A percentile compares a stretch with the other conserved stretches of the same genome.
Evolutionary conservation across 2,888 invertebrate genomes (phyloP).

Genomic region (Erebia aethiops): DNA sequence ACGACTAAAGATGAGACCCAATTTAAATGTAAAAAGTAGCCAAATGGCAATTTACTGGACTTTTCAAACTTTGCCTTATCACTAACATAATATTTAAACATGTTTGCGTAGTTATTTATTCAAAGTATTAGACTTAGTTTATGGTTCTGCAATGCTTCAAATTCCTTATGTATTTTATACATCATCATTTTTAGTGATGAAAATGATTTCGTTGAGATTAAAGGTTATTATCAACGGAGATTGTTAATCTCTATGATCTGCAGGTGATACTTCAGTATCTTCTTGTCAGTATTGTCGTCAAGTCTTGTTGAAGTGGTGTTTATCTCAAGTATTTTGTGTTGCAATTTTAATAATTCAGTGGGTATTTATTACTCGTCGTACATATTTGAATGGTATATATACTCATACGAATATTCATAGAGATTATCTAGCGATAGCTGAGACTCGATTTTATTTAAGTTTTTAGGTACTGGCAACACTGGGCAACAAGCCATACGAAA

Average conservation of each 20-base stretch:
- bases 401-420: background rate
- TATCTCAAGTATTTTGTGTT: background rate
- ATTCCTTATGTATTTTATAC: background rate
- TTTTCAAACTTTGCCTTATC: too few relatives aligned
- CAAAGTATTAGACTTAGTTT: background rate
- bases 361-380: background rate
- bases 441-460: too few relatives aligned
- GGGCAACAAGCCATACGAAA: too few relatives aligned
- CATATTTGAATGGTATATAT: background rate
- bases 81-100: background rate
- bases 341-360: background rate
- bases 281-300: slow-evolving; percentile 1
- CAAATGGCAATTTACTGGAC: too few relatives aligned
- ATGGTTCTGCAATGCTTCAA: slow-evolving; percentile 2
- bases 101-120: background rate
- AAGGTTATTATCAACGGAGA: background rate
- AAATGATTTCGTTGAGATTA: slow-evolving; percentile 5
- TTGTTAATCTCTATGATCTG: background rate
- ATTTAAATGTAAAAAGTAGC: too few relatives aligned
- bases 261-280: background rate
- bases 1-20: too few relatives aligned
- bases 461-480: too few relatives aligned
- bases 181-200: background rate
- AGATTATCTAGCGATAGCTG: too few relatives aligned
- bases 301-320: background rate